These are phyloP conservation scores for Brachionus plicatilis DNA, from an alignment of 1,140 invertebrate species.

Conservation along the genomic window DNA sequence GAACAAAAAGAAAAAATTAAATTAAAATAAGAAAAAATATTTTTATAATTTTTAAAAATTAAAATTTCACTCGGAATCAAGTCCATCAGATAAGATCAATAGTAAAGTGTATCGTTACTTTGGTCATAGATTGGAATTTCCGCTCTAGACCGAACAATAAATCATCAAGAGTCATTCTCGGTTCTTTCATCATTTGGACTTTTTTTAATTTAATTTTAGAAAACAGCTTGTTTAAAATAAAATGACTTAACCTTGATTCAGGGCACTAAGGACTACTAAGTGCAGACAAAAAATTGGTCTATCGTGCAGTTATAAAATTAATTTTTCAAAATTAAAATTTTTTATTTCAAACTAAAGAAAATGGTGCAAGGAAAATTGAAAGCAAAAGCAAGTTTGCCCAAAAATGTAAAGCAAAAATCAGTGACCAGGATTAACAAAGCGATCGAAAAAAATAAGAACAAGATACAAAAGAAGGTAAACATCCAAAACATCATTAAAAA, in stretches of 20 bases:
- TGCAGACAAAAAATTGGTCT: not conserved
- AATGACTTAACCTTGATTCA: not conserved
- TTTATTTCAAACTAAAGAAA: not conserved
- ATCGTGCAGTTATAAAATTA: not conserved
- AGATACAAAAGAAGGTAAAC: not conserved
- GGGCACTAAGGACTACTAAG: not conserved
- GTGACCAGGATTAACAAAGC: not conserved
- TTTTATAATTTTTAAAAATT: not conserved
- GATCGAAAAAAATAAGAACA: not conserved
- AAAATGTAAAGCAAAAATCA: constrained; percentile 21
- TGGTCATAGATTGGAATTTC: not conserved
- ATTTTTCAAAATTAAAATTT: not conserved
- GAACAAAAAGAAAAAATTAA: not conserved
- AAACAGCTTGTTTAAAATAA: not conserved
- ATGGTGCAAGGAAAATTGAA: constrained; percentile 24
- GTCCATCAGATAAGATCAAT: constrained; percentile 38
- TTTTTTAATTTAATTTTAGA: not conserved
- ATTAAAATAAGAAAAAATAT: not conserved
- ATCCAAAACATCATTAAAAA: constrained; percentile 19
- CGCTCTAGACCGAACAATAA: not conserved
- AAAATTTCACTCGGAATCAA: not conserved
- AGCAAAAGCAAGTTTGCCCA: constrained; percentile 2
- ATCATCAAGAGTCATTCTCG: constrained; percentile 6
- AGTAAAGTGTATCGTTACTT: constrained; percentile 13
- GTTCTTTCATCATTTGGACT: constrained; percentile 27